Evolutionary conservation across 2,113 vertebrate genomes (phyloP).

Genomic region (Megaceryle maxima): DNA sequence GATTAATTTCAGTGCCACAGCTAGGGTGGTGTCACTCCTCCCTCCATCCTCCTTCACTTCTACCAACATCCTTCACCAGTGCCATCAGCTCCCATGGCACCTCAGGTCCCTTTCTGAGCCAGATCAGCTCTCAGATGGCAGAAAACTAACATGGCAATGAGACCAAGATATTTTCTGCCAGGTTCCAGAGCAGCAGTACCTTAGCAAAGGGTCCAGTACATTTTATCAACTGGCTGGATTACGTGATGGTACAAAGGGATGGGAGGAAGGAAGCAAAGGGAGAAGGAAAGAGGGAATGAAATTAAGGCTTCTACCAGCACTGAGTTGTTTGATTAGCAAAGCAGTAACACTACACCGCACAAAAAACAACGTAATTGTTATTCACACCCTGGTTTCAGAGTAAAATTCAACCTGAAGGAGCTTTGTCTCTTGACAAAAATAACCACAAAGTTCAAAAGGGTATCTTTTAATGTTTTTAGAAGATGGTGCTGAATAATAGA

Average conservation of each 20-base stretch:
- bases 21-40: neutral
- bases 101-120: neutral
- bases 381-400: neutral
- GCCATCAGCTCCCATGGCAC: neutral
- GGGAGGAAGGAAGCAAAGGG: neutral
- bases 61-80: neutral
- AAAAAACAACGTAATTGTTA: neutral
- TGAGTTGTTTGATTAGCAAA: neutral
- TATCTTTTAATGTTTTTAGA: conserved; percentile 55
- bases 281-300: neutral
- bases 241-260: neutral
- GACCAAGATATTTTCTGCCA: neutral
- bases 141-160: neutral
- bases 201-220: fast-evolving
- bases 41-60: neutral
- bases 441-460: conserved; percentile 64
- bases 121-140: neutral
- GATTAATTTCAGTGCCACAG: neutral
- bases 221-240: neutral
- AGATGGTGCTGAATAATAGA: conserved; percentile 61
- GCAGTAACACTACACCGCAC: neutral
- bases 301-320: neutral
- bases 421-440: conserved; percentile 54
- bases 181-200: neutral
- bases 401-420: conserved; percentile 11